Evolutionary conservation across 1,140 invertebrate genomes (phyloP).

Genomic region (Aphis craccivora): DNA sequence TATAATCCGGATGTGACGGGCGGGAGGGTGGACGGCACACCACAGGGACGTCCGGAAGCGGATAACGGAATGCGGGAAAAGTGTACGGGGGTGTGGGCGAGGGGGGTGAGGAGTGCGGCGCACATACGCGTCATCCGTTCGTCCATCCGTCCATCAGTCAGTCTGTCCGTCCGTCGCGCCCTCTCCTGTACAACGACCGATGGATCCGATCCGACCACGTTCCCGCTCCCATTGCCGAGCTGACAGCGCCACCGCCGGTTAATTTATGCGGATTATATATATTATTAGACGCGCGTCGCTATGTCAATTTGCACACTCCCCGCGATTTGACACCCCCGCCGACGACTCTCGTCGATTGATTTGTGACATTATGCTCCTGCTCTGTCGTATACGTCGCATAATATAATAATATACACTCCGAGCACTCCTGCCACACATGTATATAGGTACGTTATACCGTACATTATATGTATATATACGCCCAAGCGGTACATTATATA

Average conservation of each 20-base stretch:
- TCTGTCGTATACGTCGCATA: not conserved
- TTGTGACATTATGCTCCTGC: not conserved
- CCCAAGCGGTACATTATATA: not conserved
- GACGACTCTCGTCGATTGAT: not conserved
- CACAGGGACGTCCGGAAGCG: not conserved
- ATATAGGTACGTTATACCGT: not conserved
- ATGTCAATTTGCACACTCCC: constrained; percentile 30
- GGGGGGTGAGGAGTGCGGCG: not conserved
- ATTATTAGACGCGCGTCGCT: not conserved
- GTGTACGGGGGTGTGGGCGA: not conserved
- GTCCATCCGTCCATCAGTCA: not conserved
- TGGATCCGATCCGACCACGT: not conserved
- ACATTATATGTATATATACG: not conserved
- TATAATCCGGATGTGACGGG: not conserved
- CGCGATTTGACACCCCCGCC: not conserved
- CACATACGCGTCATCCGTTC: not conserved
- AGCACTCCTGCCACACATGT: not conserved
- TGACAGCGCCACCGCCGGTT: not conserved
- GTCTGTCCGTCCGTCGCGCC: not conserved
- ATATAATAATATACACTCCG: not conserved
- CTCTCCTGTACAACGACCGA: too few relatives aligned
- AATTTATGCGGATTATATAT: constrained; percentile 23
- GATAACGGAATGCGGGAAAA: not conserved
- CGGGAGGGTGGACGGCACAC: not conserved
- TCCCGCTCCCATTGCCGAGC: too few relatives aligned